These are phyloP conservation scores for Anarrhichthys ocellatus DNA, from an alignment of 2,113 vertebrate species.

Conservation along the genomic window DNA sequence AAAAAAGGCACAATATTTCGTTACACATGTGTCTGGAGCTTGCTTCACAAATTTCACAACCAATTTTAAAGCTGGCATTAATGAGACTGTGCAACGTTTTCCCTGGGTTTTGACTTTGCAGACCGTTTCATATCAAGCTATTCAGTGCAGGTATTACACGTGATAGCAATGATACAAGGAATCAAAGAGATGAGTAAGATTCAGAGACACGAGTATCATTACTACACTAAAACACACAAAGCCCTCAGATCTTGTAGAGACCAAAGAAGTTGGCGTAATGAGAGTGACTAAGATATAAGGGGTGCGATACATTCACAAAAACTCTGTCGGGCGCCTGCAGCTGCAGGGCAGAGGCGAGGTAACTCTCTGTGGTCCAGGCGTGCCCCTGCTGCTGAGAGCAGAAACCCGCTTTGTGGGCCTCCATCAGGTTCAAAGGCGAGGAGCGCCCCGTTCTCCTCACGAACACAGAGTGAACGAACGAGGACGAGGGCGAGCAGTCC, in stretches of 20 bases:
- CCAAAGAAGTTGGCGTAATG: slow-evolving; percentile 81
- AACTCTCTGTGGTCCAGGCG: slow-evolving; percentile 74
- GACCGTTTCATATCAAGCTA: not conserved
- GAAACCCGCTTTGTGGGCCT: slow-evolving; percentile 62
- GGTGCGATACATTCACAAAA: slow-evolving; percentile 78
- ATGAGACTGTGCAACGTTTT: not conserved
- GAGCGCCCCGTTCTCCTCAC: slow-evolving; percentile 48
- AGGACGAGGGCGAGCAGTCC: slow-evolving; percentile 66
- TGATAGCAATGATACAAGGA: slow-evolving; percentile 8
- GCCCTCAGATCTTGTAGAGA: slow-evolving; percentile 78
- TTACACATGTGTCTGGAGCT: not conserved
- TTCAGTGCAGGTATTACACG: slow-evolving; percentile 6
- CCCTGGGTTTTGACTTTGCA: not conserved
- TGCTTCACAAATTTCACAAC: slow-evolving; percentile 12
- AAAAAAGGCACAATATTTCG: slow-evolving; percentile 14
- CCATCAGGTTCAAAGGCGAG: slow-evolving; percentile 54
- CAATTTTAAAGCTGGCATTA: slow-evolving; percentile 16
- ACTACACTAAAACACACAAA: not conserved
- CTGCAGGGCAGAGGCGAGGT: slow-evolving; percentile 59
- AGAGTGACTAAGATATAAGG: slow-evolving; percentile 47
- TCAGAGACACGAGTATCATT: slow-evolving; percentile 20
- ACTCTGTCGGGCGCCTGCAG: slow-evolving; percentile 72
- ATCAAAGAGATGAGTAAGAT: slow-evolving; percentile 35
- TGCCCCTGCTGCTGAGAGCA: slow-evolving; percentile 26
- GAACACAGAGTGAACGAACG: slow-evolving; percentile 82